Percentiles rank a stretch among this genome's conserved stretches.
These are phyloP conservation scores for Micronisus gabar DNA, from an alignment of 2,113 vertebrate species.

Conservation along the genomic window DNA sequence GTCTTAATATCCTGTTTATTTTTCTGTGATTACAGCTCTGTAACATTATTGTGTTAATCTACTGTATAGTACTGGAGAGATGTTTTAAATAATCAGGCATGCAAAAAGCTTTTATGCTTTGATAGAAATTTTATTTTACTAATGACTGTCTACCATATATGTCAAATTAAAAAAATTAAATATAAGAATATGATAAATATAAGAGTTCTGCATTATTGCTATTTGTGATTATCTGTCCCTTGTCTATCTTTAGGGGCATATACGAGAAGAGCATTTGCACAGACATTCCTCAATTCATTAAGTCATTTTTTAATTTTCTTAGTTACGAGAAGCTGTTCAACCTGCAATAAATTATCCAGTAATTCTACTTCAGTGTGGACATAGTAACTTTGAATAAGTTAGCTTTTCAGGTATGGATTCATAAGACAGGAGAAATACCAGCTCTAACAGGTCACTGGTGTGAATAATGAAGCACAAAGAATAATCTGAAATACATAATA, in stretches of 20 bases:
- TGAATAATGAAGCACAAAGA: not conserved
- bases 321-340: not conserved
- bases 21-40: not conserved
- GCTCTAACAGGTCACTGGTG: not conserved
- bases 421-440: not conserved
- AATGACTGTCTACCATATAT: not conserved
- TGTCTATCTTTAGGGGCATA: not conserved
- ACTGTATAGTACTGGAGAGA: not conserved
- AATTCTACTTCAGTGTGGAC: not conserved
- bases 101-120: not conserved
- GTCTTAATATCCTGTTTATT: not conserved
- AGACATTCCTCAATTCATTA: not conserved
- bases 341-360: not conserved
- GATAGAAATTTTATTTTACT: not conserved
- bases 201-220: not conserved
- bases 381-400: not conserved
- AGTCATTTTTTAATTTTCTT: not conserved
- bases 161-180: not conserved
- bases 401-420: not conserved
- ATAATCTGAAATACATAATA: not conserved
- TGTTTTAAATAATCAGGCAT: not conserved
- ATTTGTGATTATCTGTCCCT: not conserved
- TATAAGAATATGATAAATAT: not conserved
- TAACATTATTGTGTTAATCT: not conserved
- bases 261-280: not conserved